Base-by-base conservation (phyloP, 2,113 vertebrate genomes). In the Rhadina sibilatrix region DNA sequence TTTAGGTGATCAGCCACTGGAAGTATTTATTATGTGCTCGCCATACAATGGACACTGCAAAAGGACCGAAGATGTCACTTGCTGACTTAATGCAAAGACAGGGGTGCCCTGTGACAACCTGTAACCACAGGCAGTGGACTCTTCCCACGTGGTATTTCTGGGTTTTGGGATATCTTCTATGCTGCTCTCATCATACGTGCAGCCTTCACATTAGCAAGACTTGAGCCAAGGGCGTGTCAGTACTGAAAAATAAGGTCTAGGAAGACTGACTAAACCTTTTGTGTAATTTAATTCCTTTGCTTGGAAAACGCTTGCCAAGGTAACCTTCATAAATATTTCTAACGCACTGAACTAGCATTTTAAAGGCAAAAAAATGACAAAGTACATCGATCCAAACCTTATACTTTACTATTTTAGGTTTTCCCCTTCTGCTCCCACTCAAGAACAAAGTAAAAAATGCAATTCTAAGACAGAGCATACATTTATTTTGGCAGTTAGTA, bases 251-350 rank as follows among this genome's bases (percentile, higher is more conserved):
- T 49, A 95, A 89, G 53, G 78, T 87, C 82, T 91, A 91, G 78
- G 65, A 96, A 93, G 70, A 93, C 78, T 72, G 87, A 91, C 87
- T 76, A 96, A 91, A 96, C 63, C 78, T 94, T 94, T 84, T 89
- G 60, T 87, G 63, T 72, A 84, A 96, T 93, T 81, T 90, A 96
- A 97, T 71, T 96, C 95, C 70, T 93, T 65, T 95, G 80, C 40
- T 91, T 95, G 88, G 76, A 96, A 97, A 96, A 79, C 60, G 37
- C 84, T 95, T 87, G 84, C 54, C 54, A 95, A 59, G 79, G 90
- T 86, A 94, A 91, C 82, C 90, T 91, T 93, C 65, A 94, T 93
- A 93, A 95, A 95, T 89, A 96, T 86, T 90, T 97, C 61, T 87
- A 70, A 90, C 83, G 92, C 74, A 89, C 75, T 80, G 66, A 87